A percentile compares a stretch with the other conserved stretches of the same genome.
Conservation (phyloP, 2,113 vertebrate species). For the Pheucticus melanocephalus region DNA sequence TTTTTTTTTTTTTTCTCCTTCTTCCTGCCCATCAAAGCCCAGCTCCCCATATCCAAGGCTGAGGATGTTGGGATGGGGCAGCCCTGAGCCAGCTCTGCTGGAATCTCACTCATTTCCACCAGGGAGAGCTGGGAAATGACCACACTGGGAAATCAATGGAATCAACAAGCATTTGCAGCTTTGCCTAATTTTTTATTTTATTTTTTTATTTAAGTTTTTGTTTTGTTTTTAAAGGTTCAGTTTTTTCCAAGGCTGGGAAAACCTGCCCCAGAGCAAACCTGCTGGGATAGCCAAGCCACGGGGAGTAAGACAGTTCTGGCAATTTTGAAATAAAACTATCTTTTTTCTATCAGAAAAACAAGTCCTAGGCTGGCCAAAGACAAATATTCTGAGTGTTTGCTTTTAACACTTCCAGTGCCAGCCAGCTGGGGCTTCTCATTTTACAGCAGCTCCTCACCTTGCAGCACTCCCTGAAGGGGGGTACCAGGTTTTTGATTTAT, state of each 20-base stretch:
- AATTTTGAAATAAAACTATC: slow-evolving; percentile 2
- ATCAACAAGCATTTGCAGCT: neutral
- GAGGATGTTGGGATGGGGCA: neutral
- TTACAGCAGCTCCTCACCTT: neutral
- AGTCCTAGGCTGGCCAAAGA: neutral
- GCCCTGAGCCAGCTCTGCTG: neutral
- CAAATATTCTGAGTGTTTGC: neutral
- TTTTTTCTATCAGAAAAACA: slow-evolving; percentile 11
- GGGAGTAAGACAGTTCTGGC: neutral
- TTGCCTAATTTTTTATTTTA: neutral
- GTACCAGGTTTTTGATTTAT: neutral
- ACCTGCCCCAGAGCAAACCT: neutral
- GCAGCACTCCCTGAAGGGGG: neutral
- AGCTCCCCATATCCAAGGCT: neutral
- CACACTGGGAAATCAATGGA: neutral
- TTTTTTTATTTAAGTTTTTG: neutral
- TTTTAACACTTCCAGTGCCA: neutral
- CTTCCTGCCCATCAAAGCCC: slow-evolving; percentile 14
- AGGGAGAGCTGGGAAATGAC: neutral
- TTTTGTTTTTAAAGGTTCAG: neutral
- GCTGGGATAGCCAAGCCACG: rapidly evolving
- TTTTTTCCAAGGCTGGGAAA: neutral
- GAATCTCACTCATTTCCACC: neutral
- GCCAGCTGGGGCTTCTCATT: neutral
- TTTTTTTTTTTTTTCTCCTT: neutral